phyloP scores from a whole-genome alignment of 2,797 vertebrate species.

The Cynodonichthys magdalenae region DNA sequence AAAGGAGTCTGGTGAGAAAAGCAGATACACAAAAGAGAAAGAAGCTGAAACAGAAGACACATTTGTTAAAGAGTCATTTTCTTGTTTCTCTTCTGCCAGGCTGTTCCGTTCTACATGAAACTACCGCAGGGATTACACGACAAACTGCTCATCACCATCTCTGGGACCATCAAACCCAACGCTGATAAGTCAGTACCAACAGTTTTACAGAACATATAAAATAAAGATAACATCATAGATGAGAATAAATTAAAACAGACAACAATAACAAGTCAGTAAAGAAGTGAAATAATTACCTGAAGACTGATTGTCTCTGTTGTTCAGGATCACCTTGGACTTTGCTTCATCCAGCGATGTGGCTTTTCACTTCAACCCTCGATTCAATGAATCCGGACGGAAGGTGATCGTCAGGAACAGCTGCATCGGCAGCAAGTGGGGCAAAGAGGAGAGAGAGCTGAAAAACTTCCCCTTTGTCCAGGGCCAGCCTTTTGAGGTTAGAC shows the following conservation, averaged over 20 bases:
- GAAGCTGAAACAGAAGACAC: background rate
- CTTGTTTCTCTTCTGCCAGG: constrained; percentile 28
- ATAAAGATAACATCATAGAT: too few relatives aligned
- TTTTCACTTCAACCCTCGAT: constrained; percentile 72
- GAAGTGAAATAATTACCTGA: background rate
- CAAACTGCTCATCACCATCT: constrained; percentile 60
- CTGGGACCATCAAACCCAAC: constrained; percentile 43
- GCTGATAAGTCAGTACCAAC: constrained; percentile 48
- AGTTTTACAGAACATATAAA: background rate
- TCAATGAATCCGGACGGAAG: constrained; percentile 38
- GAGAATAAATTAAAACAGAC: background rate
- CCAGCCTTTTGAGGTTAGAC: constrained; percentile 51
- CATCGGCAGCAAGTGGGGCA: constrained; percentile 36
- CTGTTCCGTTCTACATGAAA: background rate
- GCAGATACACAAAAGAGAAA: background rate
- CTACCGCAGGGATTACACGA: constrained; percentile 34
- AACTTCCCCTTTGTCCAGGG: constrained; percentile 52
- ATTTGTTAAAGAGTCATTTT: constrained; percentile 5
- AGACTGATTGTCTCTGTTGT: background rate
- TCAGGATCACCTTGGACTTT: constrained; percentile 59
- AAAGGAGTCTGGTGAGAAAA: constrained; percentile 41
- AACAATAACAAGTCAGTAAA: background rate
- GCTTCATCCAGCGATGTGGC: background rate
- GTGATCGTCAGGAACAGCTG: constrained; percentile 58
- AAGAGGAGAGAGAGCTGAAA: constrained; percentile 38